Base-by-base conservation (phyloP, 2,113 vertebrate genomes). In the Cromileptes altivelis region DNA sequence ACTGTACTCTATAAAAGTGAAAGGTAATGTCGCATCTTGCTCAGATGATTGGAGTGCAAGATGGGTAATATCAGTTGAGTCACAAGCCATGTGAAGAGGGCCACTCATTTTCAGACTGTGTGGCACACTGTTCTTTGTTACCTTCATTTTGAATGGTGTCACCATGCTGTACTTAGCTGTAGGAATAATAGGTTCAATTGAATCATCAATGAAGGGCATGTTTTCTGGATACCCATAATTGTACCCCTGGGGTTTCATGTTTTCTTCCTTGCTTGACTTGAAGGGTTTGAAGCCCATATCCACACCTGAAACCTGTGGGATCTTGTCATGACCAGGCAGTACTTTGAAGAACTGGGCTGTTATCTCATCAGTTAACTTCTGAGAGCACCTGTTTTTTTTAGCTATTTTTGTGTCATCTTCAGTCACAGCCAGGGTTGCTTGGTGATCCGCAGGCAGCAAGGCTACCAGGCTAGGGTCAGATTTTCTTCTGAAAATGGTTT, bases 201-300 rank as follows among this genome's bases (percentile, higher is more conserved):
- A 80, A 18, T 93, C 91, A 75, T 95, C 94, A 81, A 95, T 93
- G 74, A 93, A 93, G 12, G 80, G 84, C 6, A 94, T 19, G 53
- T 73, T 79, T 70, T 86, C 49, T 3, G 2, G 57, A 70, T 58
- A 68, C 12, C 15, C 37, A 37, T 58, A 25, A 50, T 15, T 81
- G 64, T 80, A 30, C 58, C 65, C 18, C 73, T 75, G 33, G 13
- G 9, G 49, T 78, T 85, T 82, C 33, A 50, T 45, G 13, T 57
- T 78, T 53, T 88, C 75, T 71, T 88, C 67, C 21, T 81, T 76
- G 40, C 15, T 85, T 68, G 67, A 73, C 12, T 78, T 86, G 49
- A 80, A 63, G 37, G 50, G 49, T 56, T 81, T 78, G 8, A 62
- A 67, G 45, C 58, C 78, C n/a, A 50, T 78, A 2, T 83, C 75